Conservation (phyloP, 1,140 invertebrate genomes). For the Drosophila pachea region DNA sequence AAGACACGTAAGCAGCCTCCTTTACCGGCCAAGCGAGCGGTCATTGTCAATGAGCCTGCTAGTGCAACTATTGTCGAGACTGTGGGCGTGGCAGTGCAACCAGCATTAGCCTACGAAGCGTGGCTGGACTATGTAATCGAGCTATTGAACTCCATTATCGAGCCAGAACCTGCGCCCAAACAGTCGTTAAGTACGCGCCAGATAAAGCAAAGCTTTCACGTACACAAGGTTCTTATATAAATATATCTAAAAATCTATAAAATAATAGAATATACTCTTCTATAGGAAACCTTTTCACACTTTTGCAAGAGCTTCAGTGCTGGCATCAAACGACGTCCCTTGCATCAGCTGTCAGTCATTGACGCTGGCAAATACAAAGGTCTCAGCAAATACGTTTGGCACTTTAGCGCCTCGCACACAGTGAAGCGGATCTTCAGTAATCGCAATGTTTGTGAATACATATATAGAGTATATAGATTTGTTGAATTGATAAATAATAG, state of each 20-base stretch:
- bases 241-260: neutral
- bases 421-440: conserved; percentile 67
- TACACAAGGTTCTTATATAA: conserved; percentile 41
- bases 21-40: conserved; percentile 56
- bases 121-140: conserved; percentile 76
- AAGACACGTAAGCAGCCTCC: conserved; percentile 59
- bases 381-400: conserved; percentile 66
- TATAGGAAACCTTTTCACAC: conserved; percentile 69
- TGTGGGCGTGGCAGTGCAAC: conserved; percentile 36
- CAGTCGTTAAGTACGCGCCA: conserved; percentile 10
- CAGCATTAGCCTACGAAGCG: conserved; percentile 55
- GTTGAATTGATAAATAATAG: neutral
- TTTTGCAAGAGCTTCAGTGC: conserved; percentile 67
- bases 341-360: conserved; percentile 49
- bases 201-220: conserved; percentile 60
- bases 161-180: conserved; percentile 16
- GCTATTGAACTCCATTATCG: conserved; percentile 55
- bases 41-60: conserved; percentile 55
- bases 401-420: conserved; percentile 53
- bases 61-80: conserved; percentile 4
- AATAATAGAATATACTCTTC: neutral
- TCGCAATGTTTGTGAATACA: conserved; percentile 52
- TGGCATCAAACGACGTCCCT: conserved; percentile 63
- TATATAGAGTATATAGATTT: neutral
- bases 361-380: conserved; percentile 66